Conservation (phyloP, 2,797 vertebrate species). For the Sebastes steindachneri region DNA sequence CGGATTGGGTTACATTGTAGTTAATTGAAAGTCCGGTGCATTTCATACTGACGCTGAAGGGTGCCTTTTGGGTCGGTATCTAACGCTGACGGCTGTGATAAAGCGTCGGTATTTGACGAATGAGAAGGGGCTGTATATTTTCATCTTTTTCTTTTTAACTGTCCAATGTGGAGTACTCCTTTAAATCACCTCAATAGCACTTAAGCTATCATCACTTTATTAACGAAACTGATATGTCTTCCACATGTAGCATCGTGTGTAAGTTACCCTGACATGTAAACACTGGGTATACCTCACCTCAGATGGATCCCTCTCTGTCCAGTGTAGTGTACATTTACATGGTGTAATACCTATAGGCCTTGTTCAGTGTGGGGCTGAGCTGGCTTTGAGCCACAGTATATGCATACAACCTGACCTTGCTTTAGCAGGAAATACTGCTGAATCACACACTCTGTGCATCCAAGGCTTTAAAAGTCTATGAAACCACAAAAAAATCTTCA, state of each 20-base stretch:
- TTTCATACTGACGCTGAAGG: no score
- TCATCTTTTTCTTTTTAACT: neutral
- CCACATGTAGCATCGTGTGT: neutral
- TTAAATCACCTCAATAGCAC: neutral
- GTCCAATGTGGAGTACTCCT: neutral
- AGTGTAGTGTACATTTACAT: neutral
- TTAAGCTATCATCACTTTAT: neutral
- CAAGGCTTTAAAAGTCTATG: neutral
- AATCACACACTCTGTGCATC: conserved; percentile 52
- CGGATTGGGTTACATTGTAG: no score
- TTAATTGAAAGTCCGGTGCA: no score
- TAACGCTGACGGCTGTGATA: no score
- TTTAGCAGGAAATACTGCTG: conserved; percentile 62
- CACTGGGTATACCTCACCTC: conserved; percentile 8
- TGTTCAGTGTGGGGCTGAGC: neutral
- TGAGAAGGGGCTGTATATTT: no score
- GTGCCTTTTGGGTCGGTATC: no score
- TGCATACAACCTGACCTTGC: conserved; percentile 47
- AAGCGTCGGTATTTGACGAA: no score
- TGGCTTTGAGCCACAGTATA: conserved; percentile 30
- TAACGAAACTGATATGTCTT: neutral
- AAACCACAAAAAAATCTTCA: neutral
- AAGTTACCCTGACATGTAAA: conserved; percentile 35
- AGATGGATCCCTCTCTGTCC: neutral
- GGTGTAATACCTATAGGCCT: neutral